A percentile compares a stretch with the other conserved stretches of the same genome.
phyloP scores from a whole-genome alignment of 2,888 invertebrate genomes.

The Sycophila texana region DNA sequence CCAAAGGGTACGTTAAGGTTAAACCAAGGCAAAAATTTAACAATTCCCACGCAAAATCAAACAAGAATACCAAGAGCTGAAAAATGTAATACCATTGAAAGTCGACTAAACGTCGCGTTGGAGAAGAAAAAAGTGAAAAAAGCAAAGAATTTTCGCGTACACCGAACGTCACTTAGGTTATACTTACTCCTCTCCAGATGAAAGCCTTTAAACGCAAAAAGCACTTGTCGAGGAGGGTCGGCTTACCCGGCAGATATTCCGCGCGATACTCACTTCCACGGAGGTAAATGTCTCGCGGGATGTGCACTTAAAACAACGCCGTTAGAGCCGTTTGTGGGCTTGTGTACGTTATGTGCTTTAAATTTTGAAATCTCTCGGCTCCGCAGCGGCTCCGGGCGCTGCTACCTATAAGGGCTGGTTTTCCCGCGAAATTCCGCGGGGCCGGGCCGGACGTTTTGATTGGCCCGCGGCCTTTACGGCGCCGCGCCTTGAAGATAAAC shows the following conservation, averaged over 20 bases:
- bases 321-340: neutral
- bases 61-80: no score
- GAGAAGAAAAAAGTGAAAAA: no score
- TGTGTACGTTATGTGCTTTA: slow-evolving; percentile 42
- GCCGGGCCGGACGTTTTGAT: slow-evolving; percentile 5
- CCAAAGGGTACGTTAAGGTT: no score
- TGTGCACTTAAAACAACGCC: neutral
- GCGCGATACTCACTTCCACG: neutral
- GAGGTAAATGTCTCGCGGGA: neutral
- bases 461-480: slow-evolving; percentile 6
- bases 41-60: no score
- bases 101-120: no score
- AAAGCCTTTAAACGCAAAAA: neutral
- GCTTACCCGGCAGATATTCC: neutral
- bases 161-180: neutral
- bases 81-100: no score
- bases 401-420: neutral
- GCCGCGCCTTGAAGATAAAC: slow-evolving; percentile 19
- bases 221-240: neutral
- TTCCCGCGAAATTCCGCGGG: neutral
- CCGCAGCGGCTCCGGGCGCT: neutral
- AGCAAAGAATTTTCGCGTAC: no score
- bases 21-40: no score
- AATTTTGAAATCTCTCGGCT: slow-evolving; percentile 43
- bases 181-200: neutral